Evolutionary conservation across 2,797 vertebrate species (phyloP).

Genomic region (Scomberomorus guttatus): DNA sequence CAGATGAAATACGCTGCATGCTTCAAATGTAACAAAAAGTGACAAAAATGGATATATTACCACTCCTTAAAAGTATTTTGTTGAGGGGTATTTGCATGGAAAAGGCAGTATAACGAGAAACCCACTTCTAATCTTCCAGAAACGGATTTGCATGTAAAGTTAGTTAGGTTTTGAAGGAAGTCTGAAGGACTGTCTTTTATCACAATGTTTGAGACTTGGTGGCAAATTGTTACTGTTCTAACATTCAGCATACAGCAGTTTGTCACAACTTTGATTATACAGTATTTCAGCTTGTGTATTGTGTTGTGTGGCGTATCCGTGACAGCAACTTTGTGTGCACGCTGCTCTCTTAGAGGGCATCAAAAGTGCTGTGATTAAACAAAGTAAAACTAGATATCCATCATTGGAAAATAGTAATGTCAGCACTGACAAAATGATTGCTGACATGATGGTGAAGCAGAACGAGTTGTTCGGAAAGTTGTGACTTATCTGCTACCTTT

Average conservation of each 20-base stretch:
- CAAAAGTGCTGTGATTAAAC: not conserved
- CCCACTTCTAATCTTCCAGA: constrained; percentile 36
- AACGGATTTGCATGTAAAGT: constrained; percentile 13
- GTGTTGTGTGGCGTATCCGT: not conserved
- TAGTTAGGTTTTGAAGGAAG: not conserved
- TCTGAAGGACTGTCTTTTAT: constrained; percentile 3
- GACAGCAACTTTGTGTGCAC: not conserved
- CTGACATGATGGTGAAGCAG: not conserved
- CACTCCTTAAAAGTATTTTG: constrained; percentile 33
- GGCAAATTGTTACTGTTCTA: not conserved
- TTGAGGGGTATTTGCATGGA: constrained; percentile 21
- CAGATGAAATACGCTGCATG: constrained; percentile 59
- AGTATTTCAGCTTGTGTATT: not conserved
- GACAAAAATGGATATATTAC: constrained; percentile 51
- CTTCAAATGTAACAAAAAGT: constrained; percentile 48
- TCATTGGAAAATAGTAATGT: not conserved
- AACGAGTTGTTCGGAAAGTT: not conserved
- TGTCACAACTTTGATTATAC: not conserved
- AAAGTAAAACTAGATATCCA: not conserved
- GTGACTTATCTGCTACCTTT: not conserved
- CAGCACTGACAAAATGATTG: not conserved
- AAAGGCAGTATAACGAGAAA: constrained; percentile 40
- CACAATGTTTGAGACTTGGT: constrained; percentile 1
- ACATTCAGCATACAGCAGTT: not conserved
- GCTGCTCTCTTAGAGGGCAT: not conserved